These are phyloP conservation scores for Cephus nigrinus DNA, from an alignment of 2,888 invertebrate species.

Conservation along the genomic window DNA sequence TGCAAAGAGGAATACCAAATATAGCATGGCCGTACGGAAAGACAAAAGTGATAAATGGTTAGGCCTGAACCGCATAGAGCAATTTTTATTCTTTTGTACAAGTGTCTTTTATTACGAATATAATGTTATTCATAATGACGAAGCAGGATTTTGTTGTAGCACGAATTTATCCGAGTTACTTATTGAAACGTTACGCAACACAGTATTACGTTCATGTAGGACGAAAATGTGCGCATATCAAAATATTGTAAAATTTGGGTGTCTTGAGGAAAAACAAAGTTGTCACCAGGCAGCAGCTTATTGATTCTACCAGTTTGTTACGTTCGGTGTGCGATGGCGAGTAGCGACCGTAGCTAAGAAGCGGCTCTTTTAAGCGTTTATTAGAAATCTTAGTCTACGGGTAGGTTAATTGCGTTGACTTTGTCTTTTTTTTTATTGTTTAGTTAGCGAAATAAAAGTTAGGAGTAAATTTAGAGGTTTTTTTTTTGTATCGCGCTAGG, in stretches of 20 bases:
- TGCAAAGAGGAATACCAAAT: not conserved
- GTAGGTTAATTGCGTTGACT: not conserved
- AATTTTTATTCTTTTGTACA: not conserved
- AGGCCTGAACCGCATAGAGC: not conserved
- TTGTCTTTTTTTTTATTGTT: not conserved
- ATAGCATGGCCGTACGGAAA: not conserved
- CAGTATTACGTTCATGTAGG: not conserved
- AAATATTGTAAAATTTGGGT: not conserved
- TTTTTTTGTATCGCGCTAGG: not conserved
- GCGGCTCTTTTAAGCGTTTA: not conserved
- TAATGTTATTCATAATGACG: not conserved
- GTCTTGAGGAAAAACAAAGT: not conserved
- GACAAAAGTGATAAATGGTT: not conserved
- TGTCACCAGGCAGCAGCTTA: not conserved
- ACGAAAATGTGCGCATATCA: not conserved
- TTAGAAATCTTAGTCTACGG: not conserved
- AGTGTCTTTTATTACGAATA: not conserved
- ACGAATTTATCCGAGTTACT: not conserved
- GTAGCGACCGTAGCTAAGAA: not conserved
- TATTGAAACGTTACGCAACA: not conserved
- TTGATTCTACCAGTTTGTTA: not conserved
- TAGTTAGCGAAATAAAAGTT: not conserved
- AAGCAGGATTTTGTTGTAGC: not conserved
- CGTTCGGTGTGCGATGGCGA: not conserved
- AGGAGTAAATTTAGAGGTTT: not conserved